Conservation (phyloP, 2,888 invertebrate genomes). For the Cactoblastis cactorum region DNA sequence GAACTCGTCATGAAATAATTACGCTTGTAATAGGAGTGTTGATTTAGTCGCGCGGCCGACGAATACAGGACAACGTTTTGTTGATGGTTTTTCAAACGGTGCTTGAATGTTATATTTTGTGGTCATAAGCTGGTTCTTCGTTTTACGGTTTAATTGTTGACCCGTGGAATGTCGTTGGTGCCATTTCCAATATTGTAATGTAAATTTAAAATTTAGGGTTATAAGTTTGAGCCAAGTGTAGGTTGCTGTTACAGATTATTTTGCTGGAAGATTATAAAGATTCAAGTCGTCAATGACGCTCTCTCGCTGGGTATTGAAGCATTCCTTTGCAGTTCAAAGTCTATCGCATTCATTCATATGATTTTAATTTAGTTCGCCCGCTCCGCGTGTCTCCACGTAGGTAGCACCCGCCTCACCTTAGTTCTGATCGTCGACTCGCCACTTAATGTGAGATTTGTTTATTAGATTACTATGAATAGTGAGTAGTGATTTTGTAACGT, state of each 20-base stretch:
- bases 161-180: conserved; percentile 77
- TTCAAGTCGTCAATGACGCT: conserved; percentile 18
- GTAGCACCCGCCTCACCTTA: conserved; percentile 45
- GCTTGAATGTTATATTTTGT: conserved; percentile 75
- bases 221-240: conserved; percentile 35
- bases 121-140: conserved; percentile 64
- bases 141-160: conserved; percentile 70
- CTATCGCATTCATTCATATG: not conserved
- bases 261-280: conserved; percentile 14
- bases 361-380: conserved; percentile 15
- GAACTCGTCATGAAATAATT: conserved; percentile 62
- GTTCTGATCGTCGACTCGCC: conserved; percentile 44
- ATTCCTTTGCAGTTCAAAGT: not conserved
- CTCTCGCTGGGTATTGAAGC: conserved; percentile 16
- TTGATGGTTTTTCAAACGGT: conserved; percentile 66
- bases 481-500: conserved; percentile 69
- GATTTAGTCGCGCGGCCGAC: conserved; percentile 39
- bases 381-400: conserved; percentile 27
- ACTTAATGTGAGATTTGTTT: conserved; percentile 52
- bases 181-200: conserved; percentile 69
- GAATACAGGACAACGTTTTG: conserved; percentile 55
- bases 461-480: conserved; percentile 57
- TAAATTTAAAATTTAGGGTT: conserved; percentile 54
- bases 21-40: conserved; percentile 29
- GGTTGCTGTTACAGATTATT: conserved; percentile 34